Evolutionary conservation across 2,797 vertebrate genomes (phyloP).

Genomic region (Garrulus glandarius): DNA sequence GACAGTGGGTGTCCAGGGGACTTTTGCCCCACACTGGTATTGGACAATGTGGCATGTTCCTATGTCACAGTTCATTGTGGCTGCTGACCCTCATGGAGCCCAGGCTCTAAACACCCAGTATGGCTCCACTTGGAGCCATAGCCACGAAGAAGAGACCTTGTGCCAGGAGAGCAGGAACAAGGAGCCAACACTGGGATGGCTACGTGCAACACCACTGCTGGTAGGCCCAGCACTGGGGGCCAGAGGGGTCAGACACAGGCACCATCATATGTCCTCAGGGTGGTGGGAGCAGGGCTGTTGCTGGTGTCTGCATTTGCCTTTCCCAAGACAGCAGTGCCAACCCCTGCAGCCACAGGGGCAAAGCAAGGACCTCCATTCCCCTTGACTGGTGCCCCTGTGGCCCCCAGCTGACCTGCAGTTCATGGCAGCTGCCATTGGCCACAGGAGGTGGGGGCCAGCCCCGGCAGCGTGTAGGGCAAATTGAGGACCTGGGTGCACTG

Average conservation of each 20-base stretch:
- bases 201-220: accelerated
- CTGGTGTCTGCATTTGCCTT: accelerated
- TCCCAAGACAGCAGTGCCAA: not conserved
- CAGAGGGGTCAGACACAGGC: not conserved
- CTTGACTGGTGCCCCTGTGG: too few species aligned
- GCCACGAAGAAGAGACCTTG: accelerated
- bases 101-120: accelerated
- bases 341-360: not conserved
- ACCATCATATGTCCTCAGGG: not conserved
- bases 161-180: not conserved
- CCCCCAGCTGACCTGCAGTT: not conserved
- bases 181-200: not conserved
- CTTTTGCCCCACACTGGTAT: not conserved
- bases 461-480: accelerated
- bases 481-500: not conserved
- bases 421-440: accelerated
- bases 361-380: accelerated
- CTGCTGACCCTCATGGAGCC: not conserved
- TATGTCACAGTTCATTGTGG: not conserved
- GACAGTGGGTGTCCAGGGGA: not conserved
- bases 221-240: not conserved
- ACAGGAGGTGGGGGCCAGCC: not conserved
- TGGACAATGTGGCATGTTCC: accelerated
- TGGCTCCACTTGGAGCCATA: accelerated
- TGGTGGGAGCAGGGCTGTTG: accelerated